phyloP scores from a whole-genome alignment of 2,888 invertebrate genomes.

The Phaonia tiefii region DNA sequence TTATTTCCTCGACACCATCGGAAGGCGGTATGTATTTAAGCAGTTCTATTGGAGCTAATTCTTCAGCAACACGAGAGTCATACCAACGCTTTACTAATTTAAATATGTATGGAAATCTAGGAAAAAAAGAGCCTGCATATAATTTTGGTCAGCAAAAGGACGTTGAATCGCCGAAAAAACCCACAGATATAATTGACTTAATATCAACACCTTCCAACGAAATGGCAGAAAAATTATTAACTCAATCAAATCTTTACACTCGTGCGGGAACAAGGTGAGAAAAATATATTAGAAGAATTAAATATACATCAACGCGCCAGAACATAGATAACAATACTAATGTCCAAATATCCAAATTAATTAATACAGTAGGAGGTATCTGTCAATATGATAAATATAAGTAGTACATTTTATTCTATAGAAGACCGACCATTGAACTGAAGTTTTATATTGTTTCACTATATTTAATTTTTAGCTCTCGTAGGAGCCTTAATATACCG shows the following conservation, averaged over 20 bases:
- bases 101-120: slow-evolving; percentile 72
- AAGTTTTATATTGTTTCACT: not conserved
- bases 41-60: slow-evolving; percentile 65
- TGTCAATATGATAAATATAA: too few relatives aligned
- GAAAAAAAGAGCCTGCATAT: slow-evolving; percentile 74
- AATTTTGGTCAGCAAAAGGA: slow-evolving; percentile 68
- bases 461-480: slow-evolving; percentile 70
- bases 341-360: too few relatives aligned
- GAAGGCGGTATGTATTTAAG: slow-evolving; percentile 46
- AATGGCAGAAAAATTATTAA: slow-evolving; percentile 22
- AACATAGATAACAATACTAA: too few relatives aligned
- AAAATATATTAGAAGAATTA: too few relatives aligned
- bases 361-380: too few relatives aligned
- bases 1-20: slow-evolving; percentile 69
- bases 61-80: slow-evolving; percentile 55
- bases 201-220: slow-evolving; percentile 63
- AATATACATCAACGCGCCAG: too few relatives aligned
- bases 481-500: slow-evolving; percentile 77
- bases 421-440: too few relatives aligned
- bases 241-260: slow-evolving; percentile 7
- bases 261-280: slow-evolving; percentile 54
- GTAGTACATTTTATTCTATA: not conserved
- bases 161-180: slow-evolving; percentile 68
- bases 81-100: slow-evolving; percentile 67
- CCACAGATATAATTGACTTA: slow-evolving; percentile 73